These are phyloP conservation scores for Crotalus helleri DNA, from an alignment of 2,113 vertebrate genomes.

Conservation along the genomic window DNA sequence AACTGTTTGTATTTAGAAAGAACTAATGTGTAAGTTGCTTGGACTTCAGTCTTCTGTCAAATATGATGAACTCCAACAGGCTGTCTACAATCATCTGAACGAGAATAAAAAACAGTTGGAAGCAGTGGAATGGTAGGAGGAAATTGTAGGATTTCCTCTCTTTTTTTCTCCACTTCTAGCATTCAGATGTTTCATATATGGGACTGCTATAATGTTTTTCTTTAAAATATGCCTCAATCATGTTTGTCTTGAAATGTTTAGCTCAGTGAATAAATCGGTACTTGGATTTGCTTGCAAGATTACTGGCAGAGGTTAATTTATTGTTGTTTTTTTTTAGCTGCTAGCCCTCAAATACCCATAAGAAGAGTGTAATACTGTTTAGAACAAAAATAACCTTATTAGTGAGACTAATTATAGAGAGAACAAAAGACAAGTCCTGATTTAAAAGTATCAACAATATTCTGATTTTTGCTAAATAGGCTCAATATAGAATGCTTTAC, in stretches of 20 bases:
- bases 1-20: slow-evolving; percentile 74
- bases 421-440: background rate
- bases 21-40: slow-evolving; percentile 82
- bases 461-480: background rate
- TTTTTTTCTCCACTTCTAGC: background rate
- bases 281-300: background rate
- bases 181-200: background rate
- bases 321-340: background rate
- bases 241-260: background rate
- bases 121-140: slow-evolving; percentile 74
- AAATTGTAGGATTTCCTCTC: background rate
- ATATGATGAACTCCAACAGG: slow-evolving; percentile 72
- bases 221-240: background rate
- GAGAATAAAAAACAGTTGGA: slow-evolving; percentile 80
- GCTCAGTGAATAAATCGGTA: background rate
- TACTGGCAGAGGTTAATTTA: background rate
- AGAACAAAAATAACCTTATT: background rate
- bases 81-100: slow-evolving; percentile 73
- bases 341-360: background rate
- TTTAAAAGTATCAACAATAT: background rate
- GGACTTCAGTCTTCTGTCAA: slow-evolving; percentile 73
- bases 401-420: background rate
- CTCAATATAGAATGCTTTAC: background rate
- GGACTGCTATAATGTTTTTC: background rate
- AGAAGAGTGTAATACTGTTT: background rate